Conservation (phyloP, 2,797 vertebrate genomes). For the Sarcoramphus papa region DNA sequence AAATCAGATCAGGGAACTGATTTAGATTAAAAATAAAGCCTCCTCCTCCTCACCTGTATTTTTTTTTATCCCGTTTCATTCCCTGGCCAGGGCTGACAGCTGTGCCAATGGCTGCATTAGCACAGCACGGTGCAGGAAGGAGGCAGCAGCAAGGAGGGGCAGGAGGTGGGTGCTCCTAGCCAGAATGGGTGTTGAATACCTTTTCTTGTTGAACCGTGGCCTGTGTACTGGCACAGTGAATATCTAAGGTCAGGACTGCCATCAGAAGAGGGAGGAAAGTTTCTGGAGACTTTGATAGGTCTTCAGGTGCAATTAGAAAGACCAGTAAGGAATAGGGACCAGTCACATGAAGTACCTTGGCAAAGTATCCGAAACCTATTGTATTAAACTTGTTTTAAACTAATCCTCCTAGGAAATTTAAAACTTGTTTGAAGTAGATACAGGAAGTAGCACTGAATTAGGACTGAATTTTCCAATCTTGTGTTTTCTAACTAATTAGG, state of each 20-base stretch:
- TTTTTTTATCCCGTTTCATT: not conserved
- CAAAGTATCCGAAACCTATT: not conserved
- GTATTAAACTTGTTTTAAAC: not conserved
- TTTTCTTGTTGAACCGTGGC: not conserved
- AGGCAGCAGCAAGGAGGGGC: not conserved
- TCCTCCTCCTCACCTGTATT: not conserved
- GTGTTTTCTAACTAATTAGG: not conserved
- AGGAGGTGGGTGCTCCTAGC: not conserved
- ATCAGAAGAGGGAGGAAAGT: not conserved
- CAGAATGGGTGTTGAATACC: not conserved
- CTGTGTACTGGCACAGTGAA: not conserved
- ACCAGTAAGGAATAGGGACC: not conserved
- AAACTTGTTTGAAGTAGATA: not conserved
- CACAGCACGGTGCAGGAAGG: fast-evolving
- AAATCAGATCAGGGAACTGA: not conserved
- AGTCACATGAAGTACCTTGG: not conserved
- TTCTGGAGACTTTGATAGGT: not conserved
- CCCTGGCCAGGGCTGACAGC: not conserved
- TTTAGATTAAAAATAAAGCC: constrained; percentile 31
- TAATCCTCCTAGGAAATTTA: not conserved
- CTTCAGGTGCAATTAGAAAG: not conserved
- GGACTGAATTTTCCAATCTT: not conserved
- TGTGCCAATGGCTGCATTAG: fast-evolving
- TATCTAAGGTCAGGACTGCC: not conserved
- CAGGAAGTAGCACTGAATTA: not conserved